Evolutionary conservation across 2,113 vertebrate species (phyloP).

Genomic region (Mustela nigripes): DNA sequence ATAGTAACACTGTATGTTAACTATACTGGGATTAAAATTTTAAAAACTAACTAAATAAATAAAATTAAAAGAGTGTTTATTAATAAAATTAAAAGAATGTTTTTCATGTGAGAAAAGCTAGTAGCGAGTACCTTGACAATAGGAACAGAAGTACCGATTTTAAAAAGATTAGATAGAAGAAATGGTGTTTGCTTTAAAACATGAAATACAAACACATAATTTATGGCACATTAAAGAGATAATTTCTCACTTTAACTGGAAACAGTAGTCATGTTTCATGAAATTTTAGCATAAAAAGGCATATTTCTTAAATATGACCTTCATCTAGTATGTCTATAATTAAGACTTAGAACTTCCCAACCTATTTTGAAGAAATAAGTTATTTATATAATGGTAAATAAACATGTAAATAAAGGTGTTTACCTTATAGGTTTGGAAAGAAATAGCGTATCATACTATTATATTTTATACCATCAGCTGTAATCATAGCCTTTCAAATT

Average conservation of each 20-base stretch:
- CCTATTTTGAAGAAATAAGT: slow-evolving; percentile 1
- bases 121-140: background rate
- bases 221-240: background rate
- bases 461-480: background rate
- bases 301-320: background rate
- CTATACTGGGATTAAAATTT: background rate
- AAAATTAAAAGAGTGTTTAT: too few relatives aligned
- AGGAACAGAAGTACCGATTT: background rate
- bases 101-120: background rate
- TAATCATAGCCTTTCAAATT: background rate
- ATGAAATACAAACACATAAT: background rate
- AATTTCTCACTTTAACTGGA: background rate
- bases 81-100: background rate
- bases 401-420: background rate
- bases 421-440: background rate
- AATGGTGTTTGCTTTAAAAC: background rate
- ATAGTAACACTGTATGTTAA: background rate
- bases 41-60: background rate
- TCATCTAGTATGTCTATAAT: background rate
- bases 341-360: background rate
- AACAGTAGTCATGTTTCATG: background rate
- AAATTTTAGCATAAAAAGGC: background rate
- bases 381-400: background rate
- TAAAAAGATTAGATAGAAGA: background rate
- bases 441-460: background rate